Evolutionary conservation across 2,888 invertebrate species (phyloP).

Genomic region (Nyleta sp.): DNA sequence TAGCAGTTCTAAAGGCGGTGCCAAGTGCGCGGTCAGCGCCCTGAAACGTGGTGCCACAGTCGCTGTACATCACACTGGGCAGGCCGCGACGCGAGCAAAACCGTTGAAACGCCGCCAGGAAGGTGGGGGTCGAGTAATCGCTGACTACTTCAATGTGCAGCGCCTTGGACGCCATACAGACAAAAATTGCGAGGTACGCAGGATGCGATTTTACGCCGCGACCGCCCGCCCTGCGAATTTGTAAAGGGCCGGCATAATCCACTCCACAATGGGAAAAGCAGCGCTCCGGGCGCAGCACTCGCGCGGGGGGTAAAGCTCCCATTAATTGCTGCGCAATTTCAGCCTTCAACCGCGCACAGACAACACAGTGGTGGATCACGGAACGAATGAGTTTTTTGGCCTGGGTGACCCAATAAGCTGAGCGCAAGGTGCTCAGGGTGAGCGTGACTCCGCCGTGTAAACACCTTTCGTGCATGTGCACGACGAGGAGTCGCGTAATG

Average conservation of each 20-base stretch:
- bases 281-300: not conserved
- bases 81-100: not conserved
- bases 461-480: slow-evolving; percentile 15
- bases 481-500: not conserved
- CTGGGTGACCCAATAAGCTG: not conserved
- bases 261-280: not conserved
- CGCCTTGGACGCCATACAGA: not conserved
- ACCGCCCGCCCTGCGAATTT: not conserved
- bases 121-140: not conserved
- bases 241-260: not conserved
- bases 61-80: slow-evolving; percentile 64
- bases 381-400: not conserved
- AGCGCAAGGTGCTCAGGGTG: slow-evolving; percentile 7
- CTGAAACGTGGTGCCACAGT: slow-evolving; percentile 72
- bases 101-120: not conserved
- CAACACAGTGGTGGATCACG: not conserved
- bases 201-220: not conserved
- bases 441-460: slow-evolving; percentile 11
- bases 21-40: slow-evolving; percentile 57
- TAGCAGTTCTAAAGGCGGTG: not conserved
- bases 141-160: slow-evolving; percentile 2
- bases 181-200: not conserved
- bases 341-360: not conserved
- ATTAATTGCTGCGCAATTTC: not conserved
- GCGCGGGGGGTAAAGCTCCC: not conserved